Base-by-base conservation (phyloP, 2,888 invertebrate genomes). In the Spodoptera littoralis region DNA sequence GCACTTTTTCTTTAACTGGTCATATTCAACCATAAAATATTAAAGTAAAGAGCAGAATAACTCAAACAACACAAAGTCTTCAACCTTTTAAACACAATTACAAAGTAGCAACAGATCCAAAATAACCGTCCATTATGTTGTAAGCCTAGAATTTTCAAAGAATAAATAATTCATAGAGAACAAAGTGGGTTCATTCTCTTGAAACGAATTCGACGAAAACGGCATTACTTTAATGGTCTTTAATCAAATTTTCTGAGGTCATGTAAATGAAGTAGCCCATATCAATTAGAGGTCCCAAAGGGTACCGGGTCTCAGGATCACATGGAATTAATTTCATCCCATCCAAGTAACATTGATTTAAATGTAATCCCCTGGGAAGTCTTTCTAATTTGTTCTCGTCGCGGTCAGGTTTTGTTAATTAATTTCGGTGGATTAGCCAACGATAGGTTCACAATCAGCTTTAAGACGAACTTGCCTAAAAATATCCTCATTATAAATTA, bases 261-360 rank as follows among this genome's bases (percentile, higher is more conserved):
- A 65, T 70, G 70, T 65, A 63, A 77, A 79, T 75, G 48, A 52
- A 65, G 55, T 65, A 63, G 56, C 60, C 60, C 62, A 60, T 72
- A 77, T 63, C 66, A 77, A 80, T 77, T 65, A 68, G 65, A 50
- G 44, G 56, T 18, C 58, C 62, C 50, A 1, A 68, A 52, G 56
- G 75, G 60, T 55, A 48, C 41, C 9, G 47, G 47, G 52, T 36
- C 45, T 44, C 11, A 44, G 24, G 51, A 55, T 56, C 49, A 51
- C 52, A 30, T 44, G 44, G 59, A 72, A 77, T 73, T 77, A 75
- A 77, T 75, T 73, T 58, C 45, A 62, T 56, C 41, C 48, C 60
- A 65, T 65, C 65, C 57, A 46, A 48, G 54, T 63, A 65, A 64
- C 64, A 63, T 61, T 69, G 60, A 71, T 77, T 67, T 59, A 61